A percentile compares a stretch with the other conserved stretches of the same genome.
Conservation (phyloP, 53 echinoderm and acorn worm species). For the Mesocentrotus franciscanus region DNA sequence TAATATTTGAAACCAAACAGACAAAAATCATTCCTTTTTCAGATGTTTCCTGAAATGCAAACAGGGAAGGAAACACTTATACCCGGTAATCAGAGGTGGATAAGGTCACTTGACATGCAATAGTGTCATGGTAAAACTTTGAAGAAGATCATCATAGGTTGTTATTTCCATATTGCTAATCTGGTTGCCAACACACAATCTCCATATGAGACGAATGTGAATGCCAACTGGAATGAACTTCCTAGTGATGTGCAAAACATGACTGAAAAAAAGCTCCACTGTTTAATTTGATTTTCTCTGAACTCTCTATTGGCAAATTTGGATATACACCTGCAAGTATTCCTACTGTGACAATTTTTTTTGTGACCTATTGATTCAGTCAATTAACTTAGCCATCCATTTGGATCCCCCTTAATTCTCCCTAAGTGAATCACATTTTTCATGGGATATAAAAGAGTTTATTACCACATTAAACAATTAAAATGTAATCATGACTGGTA, state of each 20-base stretch:
- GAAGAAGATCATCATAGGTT: neutral
- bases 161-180: neutral
- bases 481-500: too few species aligned
- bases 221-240: neutral
- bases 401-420: too few species aligned
- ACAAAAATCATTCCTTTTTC: neutral
- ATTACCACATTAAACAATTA: too few species aligned
- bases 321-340: too few species aligned
- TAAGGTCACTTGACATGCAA: neutral
- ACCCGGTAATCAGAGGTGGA: neutral
- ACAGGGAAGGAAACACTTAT: constrained; percentile 27
- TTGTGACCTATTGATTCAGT: too few species aligned
- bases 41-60: neutral
- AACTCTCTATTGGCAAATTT: too few species aligned
- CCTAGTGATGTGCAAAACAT: neutral
- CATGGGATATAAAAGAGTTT: too few species aligned
- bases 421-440: too few species aligned
- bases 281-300: neutral
- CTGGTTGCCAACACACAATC: neutral
- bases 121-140: neutral
- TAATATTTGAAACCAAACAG: neutral
- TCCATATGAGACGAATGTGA: neutral
- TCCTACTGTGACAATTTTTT: too few species aligned
- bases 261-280: neutral
- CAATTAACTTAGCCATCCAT: too few species aligned